Percentiles rank a stretch among this genome's conserved stretches.
Evolutionary conservation across 2,113 vertebrate genomes (phyloP).

Genomic region (Acinonyx jubatus): DNA sequence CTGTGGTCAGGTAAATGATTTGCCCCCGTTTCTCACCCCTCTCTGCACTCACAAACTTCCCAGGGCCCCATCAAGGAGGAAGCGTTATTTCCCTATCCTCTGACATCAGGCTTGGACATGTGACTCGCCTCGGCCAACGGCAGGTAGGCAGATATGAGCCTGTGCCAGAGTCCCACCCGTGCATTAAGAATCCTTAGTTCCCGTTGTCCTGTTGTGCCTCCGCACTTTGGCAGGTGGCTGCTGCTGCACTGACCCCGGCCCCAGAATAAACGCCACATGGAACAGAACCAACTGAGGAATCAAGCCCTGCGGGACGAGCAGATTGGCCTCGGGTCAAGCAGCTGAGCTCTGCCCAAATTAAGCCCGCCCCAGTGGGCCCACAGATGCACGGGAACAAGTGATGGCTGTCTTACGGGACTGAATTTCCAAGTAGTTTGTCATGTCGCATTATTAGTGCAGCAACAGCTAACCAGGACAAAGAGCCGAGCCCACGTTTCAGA

Average conservation of each 20-base stretch:
- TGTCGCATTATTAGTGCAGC: not conserved
- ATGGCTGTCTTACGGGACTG: not conserved
- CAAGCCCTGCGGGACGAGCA: not conserved
- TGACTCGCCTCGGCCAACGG: not conserved
- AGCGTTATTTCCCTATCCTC: not conserved
- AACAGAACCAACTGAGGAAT: not conserved
- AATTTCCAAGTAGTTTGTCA: not conserved
- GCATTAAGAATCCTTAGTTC: not conserved
- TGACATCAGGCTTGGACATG: not conserved
- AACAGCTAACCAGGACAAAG: not conserved
- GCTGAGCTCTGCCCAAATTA: not conserved
- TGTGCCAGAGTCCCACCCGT: not conserved
- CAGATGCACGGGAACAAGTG: not conserved
- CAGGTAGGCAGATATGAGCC: not conserved
- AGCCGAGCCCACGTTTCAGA: not conserved
- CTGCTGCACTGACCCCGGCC: not conserved
- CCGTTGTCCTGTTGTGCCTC: not conserved
- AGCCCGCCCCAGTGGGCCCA: not conserved
- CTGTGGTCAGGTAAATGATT: not conserved
- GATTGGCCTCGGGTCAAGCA: not conserved
- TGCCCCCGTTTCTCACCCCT: not conserved
- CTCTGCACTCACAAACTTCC: not conserved
- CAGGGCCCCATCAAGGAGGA: not conserved
- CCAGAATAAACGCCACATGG: not conserved
- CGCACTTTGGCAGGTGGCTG: not conserved